Evolutionary conservation across 2,113 vertebrate species (phyloP).

Genomic region (Hyperoodon ampullatus): DNA sequence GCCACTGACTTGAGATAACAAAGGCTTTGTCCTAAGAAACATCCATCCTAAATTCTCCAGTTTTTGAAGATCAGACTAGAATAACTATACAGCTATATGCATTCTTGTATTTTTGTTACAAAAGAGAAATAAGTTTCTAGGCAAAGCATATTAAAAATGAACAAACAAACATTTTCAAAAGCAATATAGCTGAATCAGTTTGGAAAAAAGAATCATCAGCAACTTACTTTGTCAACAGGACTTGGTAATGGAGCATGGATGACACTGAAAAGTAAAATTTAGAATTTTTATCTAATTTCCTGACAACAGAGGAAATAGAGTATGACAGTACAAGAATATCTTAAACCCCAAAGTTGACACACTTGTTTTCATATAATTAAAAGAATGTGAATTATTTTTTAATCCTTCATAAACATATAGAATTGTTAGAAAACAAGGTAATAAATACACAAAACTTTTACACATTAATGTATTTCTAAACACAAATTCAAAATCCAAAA

Average conservation of each 20-base stretch:
- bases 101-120: slow-evolving; percentile 36
- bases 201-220: slow-evolving; percentile 54
- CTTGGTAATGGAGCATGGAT: slow-evolving; percentile 97
- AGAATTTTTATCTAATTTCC: slow-evolving; percentile 78
- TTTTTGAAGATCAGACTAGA: neutral
- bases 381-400: slow-evolving; percentile 36
- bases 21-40: slow-evolving; percentile 38
- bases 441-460: slow-evolving; percentile 8
- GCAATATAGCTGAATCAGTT: neutral
- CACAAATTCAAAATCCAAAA: slow-evolving; percentile 45
- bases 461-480: slow-evolving; percentile 42
- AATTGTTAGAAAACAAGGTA: slow-evolving; percentile 44
- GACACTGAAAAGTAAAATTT: slow-evolving; percentile 89
- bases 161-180: slow-evolving; percentile 40
- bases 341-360: slow-evolving; percentile 47
- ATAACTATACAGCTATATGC: neutral
- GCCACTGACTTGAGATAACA: neutral
- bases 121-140: slow-evolving; percentile 48
- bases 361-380: slow-evolving; percentile 46
- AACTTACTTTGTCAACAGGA: slow-evolving; percentile 98
- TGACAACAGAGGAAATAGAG: slow-evolving; percentile 65
- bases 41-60: slow-evolving; percentile 14
- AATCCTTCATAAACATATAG: slow-evolving; percentile 29
- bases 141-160: slow-evolving; percentile 56
- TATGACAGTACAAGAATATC: slow-evolving; percentile 30